These are phyloP conservation scores for Temnothorax nylanderi DNA, from an alignment of 1,140 invertebrate species.

Conservation along the genomic window DNA sequence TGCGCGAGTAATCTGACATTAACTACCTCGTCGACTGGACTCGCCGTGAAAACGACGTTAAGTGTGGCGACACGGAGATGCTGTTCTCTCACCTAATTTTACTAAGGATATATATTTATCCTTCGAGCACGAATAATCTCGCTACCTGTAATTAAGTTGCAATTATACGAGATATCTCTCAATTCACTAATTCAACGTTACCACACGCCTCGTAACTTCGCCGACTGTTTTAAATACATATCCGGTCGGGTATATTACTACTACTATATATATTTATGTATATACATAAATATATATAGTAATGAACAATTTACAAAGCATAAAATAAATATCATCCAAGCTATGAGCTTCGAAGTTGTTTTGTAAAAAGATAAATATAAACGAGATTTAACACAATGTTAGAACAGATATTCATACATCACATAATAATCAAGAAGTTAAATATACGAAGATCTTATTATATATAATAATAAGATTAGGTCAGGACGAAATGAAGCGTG, in stretches of 20 bases:
- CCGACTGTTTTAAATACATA: constrained; percentile 23
- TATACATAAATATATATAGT: neutral
- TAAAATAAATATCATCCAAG: neutral
- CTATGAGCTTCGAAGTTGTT: constrained; percentile 1
- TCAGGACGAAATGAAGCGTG: neutral
- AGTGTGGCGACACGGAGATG: constrained; percentile 39
- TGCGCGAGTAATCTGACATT: constrained; percentile 56
- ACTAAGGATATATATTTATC: constrained; percentile 42
- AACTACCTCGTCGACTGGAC: constrained; percentile 44
- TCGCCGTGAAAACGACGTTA: constrained; percentile 48
- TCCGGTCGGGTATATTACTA: neutral
- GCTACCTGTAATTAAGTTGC: constrained; percentile 51
- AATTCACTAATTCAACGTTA: constrained; percentile 25
- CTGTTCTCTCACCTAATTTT: constrained; percentile 47
- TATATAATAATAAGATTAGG: neutral
- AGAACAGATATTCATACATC: neutral
- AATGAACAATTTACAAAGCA: neutral
- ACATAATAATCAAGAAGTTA: neutral
- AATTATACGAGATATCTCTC: constrained; percentile 29
- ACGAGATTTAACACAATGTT: neutral
- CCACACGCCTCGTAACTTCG: neutral
- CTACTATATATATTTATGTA: neutral
- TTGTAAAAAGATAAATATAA: neutral
- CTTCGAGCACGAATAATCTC: constrained; percentile 4
- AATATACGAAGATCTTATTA: neutral